These are phyloP conservation scores for Pogonomyrmex californicus DNA, from an alignment of 1,140 invertebrate species.

Conservation along the genomic window DNA sequence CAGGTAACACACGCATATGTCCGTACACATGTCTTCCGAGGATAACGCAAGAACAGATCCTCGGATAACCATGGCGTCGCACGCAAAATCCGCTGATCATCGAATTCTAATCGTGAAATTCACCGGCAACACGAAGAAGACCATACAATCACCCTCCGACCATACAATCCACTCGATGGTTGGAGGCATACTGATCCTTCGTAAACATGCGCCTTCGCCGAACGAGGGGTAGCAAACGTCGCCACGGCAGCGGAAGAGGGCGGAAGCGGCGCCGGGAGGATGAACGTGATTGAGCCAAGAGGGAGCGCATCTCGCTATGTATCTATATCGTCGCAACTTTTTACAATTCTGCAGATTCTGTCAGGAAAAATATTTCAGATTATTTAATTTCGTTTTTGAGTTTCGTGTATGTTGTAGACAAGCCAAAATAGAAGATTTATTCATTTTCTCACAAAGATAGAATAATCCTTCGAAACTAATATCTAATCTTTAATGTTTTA, in stretches of 20 bases:
- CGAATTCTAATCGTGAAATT: background rate
- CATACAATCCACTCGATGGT: conserved; percentile 74
- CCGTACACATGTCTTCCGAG: background rate
- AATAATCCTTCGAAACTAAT: no score
- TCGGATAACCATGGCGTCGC: background rate
- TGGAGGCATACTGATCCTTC: conserved; percentile 81
- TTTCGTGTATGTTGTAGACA: background rate
- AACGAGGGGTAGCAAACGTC: conserved; percentile 33
- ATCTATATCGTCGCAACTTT: conserved; percentile 24
- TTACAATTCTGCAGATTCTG: background rate
- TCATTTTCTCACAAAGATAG: no score
- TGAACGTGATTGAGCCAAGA: conserved; percentile 74
- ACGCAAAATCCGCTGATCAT: conserved; percentile 11
- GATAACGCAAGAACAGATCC: background rate
- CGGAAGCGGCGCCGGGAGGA: conserved; percentile 62
- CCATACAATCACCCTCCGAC: conserved; percentile 6
- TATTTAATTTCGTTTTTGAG: background rate
- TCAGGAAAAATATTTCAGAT: background rate
- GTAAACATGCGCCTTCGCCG: conserved; percentile 78
- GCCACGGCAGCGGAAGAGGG: conserved; percentile 51
- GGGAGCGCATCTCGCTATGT: conserved; percentile 37
- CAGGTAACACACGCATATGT: background rate
- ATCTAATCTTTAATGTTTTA: no score
- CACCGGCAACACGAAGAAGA: background rate
- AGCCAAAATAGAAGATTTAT: no score